These are phyloP conservation scores for Corythoichthys intestinalis DNA, from an alignment of 2,113 vertebrate species.

Conservation along the genomic window DNA sequence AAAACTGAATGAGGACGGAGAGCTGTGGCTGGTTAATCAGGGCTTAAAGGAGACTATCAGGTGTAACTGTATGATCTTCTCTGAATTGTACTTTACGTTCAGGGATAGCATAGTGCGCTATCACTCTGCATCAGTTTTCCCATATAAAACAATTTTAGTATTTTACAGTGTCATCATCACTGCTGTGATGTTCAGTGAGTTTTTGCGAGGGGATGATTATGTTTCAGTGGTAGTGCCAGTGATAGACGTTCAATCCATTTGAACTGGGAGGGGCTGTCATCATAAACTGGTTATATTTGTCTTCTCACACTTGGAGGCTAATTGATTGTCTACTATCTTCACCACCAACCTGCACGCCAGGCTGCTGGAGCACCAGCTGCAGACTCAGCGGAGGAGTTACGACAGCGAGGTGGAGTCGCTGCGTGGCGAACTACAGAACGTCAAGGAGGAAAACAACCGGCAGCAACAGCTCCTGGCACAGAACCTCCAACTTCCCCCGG, in stretches of 20 bases:
- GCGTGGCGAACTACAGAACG: slow-evolving; percentile 88
- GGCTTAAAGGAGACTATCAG: slow-evolving; percentile 99
- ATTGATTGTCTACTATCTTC: neutral
- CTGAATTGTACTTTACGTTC: neutral
- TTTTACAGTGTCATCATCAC: neutral
- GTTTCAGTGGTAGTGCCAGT: too few relatives aligned
- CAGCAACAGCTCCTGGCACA: slow-evolving; percentile 97
- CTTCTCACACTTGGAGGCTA: neutral
- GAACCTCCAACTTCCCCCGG: slow-evolving; percentile 94
- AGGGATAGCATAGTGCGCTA: neutral
- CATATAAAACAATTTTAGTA: neutral
- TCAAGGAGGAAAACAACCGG: slow-evolving; percentile 95
- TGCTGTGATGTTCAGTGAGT: too few relatives aligned
- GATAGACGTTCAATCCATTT: too few relatives aligned
- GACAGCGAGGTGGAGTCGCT: slow-evolving; percentile 85
- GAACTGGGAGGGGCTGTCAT: neutral
- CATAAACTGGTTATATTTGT: neutral
- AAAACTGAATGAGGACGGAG: slow-evolving; percentile 97
- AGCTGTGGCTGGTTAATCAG: slow-evolving; percentile 99
- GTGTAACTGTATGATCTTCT: slow-evolving; percentile 70
- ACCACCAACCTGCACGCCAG: slow-evolving; percentile 51
- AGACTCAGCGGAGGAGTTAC: slow-evolving; percentile 85
- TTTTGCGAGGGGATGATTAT: too few relatives aligned
- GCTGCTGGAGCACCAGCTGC: slow-evolving; percentile 91
- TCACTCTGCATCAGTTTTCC: neutral